A percentile compares a stretch with the other conserved stretches of the same genome.
Evolutionary conservation across 2,797 vertebrate species (phyloP).

Genomic region (Lepus townsendii): DNA sequence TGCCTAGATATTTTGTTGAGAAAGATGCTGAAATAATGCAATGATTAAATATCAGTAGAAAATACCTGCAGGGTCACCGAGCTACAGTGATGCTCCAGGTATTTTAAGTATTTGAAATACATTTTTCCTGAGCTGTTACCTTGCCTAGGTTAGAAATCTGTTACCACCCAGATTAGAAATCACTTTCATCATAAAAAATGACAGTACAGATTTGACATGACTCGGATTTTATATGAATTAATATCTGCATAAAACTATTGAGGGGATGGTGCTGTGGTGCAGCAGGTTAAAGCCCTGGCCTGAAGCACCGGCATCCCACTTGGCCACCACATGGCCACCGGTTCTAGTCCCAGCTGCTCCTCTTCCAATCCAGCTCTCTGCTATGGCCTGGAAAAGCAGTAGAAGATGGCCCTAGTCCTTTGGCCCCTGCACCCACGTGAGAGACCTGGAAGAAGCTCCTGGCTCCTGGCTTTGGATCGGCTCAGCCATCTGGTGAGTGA

Average conservation of each 20-base stretch:
- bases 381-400: too few species aligned
- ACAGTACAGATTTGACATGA: neutral
- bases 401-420: too few species aligned
- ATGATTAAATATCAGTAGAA: neutral
- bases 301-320: too few species aligned
- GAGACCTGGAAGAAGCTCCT: too few species aligned
- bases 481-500: too few species aligned
- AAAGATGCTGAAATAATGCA: neutral
- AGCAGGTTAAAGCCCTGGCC: too few species aligned
- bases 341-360: too few species aligned
- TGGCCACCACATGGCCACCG: too few species aligned
- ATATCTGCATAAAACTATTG: neutral
- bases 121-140: neutral
- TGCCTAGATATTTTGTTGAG: neutral
- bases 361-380: too few species aligned
- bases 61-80: neutral
- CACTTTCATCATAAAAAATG: neutral
- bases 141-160: neutral
- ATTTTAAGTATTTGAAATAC: neutral
- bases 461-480: too few species aligned
- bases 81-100: neutral
- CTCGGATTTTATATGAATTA: constrained; percentile 22
- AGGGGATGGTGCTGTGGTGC: too few species aligned
- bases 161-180: neutral
- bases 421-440: too few species aligned